Evolutionary conservation across 2,888 invertebrate species (phyloP).

Genomic region (Chymomyza caudatula): DNA sequence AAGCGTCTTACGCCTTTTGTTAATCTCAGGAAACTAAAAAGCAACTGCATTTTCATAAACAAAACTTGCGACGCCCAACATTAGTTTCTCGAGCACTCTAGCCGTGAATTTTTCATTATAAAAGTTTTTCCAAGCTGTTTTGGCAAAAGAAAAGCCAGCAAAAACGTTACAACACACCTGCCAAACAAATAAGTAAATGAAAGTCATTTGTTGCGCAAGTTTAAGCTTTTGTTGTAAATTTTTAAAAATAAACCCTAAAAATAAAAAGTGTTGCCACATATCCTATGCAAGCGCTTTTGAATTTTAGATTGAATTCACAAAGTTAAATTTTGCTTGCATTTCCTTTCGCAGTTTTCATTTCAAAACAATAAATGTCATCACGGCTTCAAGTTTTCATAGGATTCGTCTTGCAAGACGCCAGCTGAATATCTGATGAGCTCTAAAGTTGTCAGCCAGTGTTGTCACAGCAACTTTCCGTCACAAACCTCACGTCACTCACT

Average conservation of each 20-base stretch:
- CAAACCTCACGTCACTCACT: background rate
- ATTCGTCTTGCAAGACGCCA: constrained; percentile 50
- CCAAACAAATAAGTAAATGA: constrained; percentile 3
- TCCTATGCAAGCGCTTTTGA: background rate
- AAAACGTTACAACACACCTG: constrained; percentile 26
- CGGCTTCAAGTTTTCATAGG: constrained; percentile 66
- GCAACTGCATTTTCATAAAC: constrained; percentile 21
- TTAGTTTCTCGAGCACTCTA: background rate
- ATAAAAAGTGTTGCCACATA: background rate
- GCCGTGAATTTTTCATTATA: constrained; percentile 55
- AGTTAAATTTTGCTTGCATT: background rate
- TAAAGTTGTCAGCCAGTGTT: constrained; percentile 4
- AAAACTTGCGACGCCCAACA: constrained; percentile 6
- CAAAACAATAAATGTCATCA: constrained; percentile 71
- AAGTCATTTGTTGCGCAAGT: constrained; percentile 14
- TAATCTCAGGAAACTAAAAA: background rate
- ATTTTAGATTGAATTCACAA: background rate
- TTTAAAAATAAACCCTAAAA: background rate
- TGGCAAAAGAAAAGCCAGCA: background rate
- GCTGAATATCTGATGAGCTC: constrained; percentile 61
- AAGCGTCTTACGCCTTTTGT: constrained; percentile 12
- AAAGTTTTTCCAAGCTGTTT: constrained; percentile 41
- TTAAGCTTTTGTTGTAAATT: background rate
- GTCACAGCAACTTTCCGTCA: background rate
- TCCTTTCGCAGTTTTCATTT: constrained; percentile 26